Base-by-base conservation (phyloP, 2,888 invertebrate species). In the Cepaea hortensis region DNA sequence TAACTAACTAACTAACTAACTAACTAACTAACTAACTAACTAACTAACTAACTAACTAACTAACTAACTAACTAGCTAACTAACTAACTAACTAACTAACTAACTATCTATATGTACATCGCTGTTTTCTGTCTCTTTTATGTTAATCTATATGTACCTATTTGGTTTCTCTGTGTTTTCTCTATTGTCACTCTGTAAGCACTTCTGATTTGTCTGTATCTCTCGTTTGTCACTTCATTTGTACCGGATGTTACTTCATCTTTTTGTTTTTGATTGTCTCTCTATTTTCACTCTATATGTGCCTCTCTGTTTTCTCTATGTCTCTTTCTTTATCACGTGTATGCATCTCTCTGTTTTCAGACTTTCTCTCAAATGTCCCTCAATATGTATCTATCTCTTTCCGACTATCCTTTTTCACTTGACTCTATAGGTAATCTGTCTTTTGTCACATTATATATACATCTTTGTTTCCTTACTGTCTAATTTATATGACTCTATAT, bases 61-160 rank as follows among this genome's bases (percentile, higher is more conserved):
- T 35, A 65, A 65, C 65, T 65, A 65, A 65, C 65, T n/a, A 1
- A 35, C 35, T 35, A 35, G 1, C 35, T 35, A 35, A 35, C 35
- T 35, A 65, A 65, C 65, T 65, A 65, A 65, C 65, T 68, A 68
- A 68, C 68, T 68, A 68, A 68, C 68, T 68, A 68, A 68, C 68
- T 68, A 68, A 68, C 68, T 68, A 68, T 7, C 55, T 55, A 11
- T 9, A 55, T 55, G 55, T 55, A 35, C 35, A 55, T 9, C 55
- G 0, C 55, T 55, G 55, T 55, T 55, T 6, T 55, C 55, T 55
- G 55, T 55, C 55, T 55, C 55, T 55, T 6, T 55, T 55, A 11
- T 55, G 11, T 11, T 3, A 55, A 0, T 55, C 55, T 55, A 11
- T 55, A 55, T 55, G 55, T 35, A 35, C 35, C 35, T 35, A 35